These are phyloP conservation scores for Microtus montanus DNA, from an alignment of 2,113 vertebrate species.

Conservation along the genomic window DNA sequence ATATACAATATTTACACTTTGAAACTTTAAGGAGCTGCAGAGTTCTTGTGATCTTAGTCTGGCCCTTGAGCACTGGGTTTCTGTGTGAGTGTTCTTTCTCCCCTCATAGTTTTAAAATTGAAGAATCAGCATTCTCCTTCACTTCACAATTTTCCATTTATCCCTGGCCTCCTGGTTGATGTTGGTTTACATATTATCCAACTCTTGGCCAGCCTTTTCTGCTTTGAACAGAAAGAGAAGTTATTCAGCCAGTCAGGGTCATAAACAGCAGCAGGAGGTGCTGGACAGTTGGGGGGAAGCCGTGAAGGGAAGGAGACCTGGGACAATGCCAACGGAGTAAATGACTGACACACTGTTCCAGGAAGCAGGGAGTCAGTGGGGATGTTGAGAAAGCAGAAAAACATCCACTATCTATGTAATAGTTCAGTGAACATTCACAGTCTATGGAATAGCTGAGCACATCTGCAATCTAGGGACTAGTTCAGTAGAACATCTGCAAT, in stretches of 20 bases:
- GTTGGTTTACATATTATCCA: neutral
- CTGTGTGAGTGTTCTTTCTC: neutral
- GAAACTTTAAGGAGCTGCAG: neutral
- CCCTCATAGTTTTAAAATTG: neutral
- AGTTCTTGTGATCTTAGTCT: constrained; percentile 18
- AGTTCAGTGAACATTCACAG: neutral
- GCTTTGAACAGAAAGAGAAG: neutral
- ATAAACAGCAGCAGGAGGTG: neutral
- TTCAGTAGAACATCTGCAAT: neutral
- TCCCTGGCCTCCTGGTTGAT: neutral
- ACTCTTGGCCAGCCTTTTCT: neutral
- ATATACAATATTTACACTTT: neutral
- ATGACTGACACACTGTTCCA: constrained; percentile 17
- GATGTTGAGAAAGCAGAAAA: constrained; percentile 35
- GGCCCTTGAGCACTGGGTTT: neutral
- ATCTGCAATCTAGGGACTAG: neutral
- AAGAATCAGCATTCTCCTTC: neutral
- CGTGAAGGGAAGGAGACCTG: neutral
- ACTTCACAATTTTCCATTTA: constrained; percentile 41
- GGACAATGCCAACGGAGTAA: neutral
- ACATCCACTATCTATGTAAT: constrained; percentile 1
- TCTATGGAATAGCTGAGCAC: no score
- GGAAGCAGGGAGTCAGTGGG: constrained; percentile 46
- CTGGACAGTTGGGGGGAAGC: neutral
- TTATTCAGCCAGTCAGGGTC: neutral